Conservation (phyloP, 1,140 invertebrate species). For the Ceratosolen solmsi region DNA sequence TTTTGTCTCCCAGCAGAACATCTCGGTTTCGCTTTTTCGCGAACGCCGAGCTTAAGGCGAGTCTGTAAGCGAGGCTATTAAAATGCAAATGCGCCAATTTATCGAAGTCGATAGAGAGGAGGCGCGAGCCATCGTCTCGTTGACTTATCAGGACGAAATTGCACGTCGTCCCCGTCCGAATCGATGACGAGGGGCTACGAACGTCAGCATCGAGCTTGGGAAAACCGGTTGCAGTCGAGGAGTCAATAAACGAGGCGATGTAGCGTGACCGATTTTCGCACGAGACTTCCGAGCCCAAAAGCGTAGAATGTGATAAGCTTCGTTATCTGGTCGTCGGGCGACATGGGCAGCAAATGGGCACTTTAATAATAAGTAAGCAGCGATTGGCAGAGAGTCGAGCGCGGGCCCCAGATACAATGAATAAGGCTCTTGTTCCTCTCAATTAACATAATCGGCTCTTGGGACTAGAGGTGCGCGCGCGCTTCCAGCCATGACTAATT, state of each 20-base stretch:
- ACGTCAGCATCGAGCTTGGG: too few species aligned
- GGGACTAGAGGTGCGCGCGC: background rate
- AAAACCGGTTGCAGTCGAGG: constrained; percentile 28
- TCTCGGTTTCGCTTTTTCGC: constrained; percentile 22
- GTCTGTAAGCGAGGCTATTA: constrained; percentile 7
- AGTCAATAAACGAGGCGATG: constrained; percentile 37
- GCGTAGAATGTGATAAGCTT: background rate
- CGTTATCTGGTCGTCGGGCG: background rate
- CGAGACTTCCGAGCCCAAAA: constrained; percentile 20
- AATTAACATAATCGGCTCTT: constrained; percentile 45
- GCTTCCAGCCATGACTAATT: constrained; percentile 29
- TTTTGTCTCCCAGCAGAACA: background rate
- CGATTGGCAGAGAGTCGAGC: constrained; percentile 2
- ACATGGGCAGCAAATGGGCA: background rate
- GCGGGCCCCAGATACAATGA: background rate
- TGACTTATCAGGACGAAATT: constrained; percentile 29
- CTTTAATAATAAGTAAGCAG: background rate
- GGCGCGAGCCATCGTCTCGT: background rate
- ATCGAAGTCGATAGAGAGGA: too few species aligned
- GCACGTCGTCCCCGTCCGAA: background rate
- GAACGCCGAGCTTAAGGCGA: background rate
- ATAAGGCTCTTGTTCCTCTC: constrained; percentile 19
- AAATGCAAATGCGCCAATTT: constrained; percentile 12
- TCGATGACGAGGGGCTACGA: background rate
- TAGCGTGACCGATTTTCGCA: constrained; percentile 16